phyloP scores from a whole-genome alignment of 2,797 vertebrate genomes.

The Ceyx erithaca region DNA sequence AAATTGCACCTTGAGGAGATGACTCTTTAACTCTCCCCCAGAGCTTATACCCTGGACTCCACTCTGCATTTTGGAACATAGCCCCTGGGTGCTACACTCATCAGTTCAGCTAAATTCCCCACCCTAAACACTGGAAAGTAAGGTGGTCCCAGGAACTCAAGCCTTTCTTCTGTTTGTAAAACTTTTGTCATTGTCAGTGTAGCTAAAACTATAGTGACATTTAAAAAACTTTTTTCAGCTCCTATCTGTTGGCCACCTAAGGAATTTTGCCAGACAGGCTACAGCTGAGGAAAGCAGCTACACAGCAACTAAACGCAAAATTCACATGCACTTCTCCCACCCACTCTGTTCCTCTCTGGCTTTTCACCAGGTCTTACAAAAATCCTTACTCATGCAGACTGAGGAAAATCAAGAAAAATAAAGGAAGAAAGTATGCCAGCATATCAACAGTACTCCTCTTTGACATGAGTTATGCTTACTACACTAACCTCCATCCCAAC shows the following conservation, averaged over 20 bases:
- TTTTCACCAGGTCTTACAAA: neutral
- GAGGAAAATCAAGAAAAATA: neutral
- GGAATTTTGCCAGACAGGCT: neutral
- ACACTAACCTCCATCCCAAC: neutral
- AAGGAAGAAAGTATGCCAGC: neutral
- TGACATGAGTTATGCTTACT: neutral
- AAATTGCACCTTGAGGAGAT: neutral
- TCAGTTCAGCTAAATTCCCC: neutral
- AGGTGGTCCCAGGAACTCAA: neutral
- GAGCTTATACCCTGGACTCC: neutral
- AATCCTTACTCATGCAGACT: fast-evolving
- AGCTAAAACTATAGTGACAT: neutral
- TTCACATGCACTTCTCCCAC: fast-evolving
- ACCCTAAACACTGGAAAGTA: fast-evolving
- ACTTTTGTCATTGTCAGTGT: fast-evolving
- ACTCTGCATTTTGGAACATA: neutral
- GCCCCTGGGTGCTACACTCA: neutral
- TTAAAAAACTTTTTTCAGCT: neutral
- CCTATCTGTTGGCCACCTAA: neutral
- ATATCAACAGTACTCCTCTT: neutral
- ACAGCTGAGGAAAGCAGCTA: neutral
- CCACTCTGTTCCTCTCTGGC: too few species aligned
- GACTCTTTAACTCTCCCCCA: fast-evolving
- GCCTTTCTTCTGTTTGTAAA: neutral
- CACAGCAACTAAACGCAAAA: fast-evolving